These are phyloP conservation scores for Ips typographus DNA, from an alignment of 1,140 invertebrate species.

Conservation along the genomic window DNA sequence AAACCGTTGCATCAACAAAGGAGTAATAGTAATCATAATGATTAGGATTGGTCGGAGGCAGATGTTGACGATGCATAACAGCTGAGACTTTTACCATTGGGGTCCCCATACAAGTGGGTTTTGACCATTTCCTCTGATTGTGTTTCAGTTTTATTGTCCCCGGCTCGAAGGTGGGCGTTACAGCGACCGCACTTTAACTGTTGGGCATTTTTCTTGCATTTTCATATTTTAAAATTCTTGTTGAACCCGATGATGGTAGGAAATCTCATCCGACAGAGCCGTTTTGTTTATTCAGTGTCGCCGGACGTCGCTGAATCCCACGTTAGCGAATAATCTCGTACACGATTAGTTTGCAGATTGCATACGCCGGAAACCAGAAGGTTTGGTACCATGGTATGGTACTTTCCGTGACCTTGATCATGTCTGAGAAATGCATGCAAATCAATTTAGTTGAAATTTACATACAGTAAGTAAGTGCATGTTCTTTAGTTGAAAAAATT, in stretches of 20 bases:
- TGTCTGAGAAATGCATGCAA: too few species aligned
- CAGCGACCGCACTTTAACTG: constrained; percentile 1
- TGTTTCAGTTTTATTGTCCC: constrained; percentile 13
- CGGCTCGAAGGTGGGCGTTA: constrained; percentile 19
- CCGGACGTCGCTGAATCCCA: not conserved
- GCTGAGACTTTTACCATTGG: constrained; percentile 5
- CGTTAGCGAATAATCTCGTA: not conserved
- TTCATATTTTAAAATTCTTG: not conserved
- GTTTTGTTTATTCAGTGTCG: not conserved
- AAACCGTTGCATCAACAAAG: too few species aligned
- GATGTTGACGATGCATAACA: constrained; percentile 1
- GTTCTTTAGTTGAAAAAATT: too few species aligned
- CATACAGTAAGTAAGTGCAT: too few species aligned
- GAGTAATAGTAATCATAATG: too few species aligned
- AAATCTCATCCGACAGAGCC: not conserved
- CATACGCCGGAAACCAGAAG: not conserved
- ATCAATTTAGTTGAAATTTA: too few species aligned
- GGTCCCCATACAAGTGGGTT: constrained; percentile 17
- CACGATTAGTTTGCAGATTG: not conserved
- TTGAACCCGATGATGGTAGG: not conserved
- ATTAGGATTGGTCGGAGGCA: not conserved
- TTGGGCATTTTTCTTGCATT: constrained; percentile 6
- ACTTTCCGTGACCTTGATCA: too few species aligned
- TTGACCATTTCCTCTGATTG: constrained; percentile 29
- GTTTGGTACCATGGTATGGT: too few species aligned